Evolutionary conservation across 1,140 invertebrate genomes (phyloP).

Genomic region (Chelonus insularis): DNA sequence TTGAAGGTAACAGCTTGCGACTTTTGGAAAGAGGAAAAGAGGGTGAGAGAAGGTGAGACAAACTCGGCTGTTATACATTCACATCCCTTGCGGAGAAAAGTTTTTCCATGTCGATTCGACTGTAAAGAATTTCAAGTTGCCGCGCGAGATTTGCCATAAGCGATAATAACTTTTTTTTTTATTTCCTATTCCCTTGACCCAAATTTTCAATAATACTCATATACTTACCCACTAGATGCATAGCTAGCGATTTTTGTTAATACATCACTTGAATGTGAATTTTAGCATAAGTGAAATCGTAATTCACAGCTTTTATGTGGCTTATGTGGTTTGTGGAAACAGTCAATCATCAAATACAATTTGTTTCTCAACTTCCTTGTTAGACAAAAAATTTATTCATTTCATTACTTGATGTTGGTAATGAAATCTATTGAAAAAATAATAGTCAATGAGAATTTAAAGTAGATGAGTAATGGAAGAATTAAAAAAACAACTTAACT

Average conservation of each 20-base stretch:
- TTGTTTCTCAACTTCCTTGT: too few relatives aligned
- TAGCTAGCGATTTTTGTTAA: not conserved
- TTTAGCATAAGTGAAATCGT: not conserved
- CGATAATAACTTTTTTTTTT: not conserved
- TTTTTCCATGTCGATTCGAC: conserved; percentile 4
- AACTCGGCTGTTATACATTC: not conserved
- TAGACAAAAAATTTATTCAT: too few relatives aligned
- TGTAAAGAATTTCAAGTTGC: conserved; percentile 9
- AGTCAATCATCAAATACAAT: too few relatives aligned
- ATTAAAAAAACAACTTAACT: too few relatives aligned
- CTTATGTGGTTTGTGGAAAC: too few relatives aligned
- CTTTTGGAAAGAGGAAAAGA: not conserved
- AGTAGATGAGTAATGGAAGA: too few relatives aligned
- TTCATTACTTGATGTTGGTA: too few relatives aligned
- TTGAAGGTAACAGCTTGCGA: conserved; percentile 9
- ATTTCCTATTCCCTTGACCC: not conserved
- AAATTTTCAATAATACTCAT: conserved; percentile 7
- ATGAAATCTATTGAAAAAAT: too few relatives aligned
- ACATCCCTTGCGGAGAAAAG: conserved; percentile 1
- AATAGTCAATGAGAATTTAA: too few relatives aligned
- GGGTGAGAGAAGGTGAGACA: not conserved
- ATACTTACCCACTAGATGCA: not conserved
- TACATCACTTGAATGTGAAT: not conserved
- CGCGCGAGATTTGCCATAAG: not conserved
- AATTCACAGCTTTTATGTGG: conserved; percentile 1